phyloP scores from a whole-genome alignment of 2,888 invertebrate species.

The Azorinus chamasolen region DNA sequence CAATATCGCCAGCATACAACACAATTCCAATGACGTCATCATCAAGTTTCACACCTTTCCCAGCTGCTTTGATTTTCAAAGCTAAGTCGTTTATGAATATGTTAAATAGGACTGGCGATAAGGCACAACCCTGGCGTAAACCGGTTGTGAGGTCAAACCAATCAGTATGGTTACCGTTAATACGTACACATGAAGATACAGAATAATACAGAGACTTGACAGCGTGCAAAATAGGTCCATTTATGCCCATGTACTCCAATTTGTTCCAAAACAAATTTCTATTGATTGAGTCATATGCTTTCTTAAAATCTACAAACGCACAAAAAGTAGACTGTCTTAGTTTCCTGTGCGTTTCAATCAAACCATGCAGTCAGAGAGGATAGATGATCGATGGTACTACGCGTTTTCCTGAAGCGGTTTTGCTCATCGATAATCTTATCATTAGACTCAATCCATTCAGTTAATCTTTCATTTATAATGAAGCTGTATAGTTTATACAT shows the following conservation, averaged over 20 bases:
- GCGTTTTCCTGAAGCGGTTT: constrained; percentile 31
- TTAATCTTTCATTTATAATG: too few relatives aligned
- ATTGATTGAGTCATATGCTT: constrained; percentile 28
- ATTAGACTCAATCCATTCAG: too few relatives aligned
- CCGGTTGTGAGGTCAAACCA: constrained; percentile 21
- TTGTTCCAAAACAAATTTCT: constrained; percentile 17
- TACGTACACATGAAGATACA: constrained; percentile 23
- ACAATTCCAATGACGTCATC: too few relatives aligned
- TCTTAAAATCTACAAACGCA: constrained; percentile 41
- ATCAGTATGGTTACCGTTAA: constrained; percentile 27
- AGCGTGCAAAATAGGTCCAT: constrained; percentile 15
- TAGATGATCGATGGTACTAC: constrained; percentile 8
- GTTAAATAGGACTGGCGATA: constrained; percentile 28
- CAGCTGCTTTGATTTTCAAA: too few relatives aligned
- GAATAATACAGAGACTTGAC: constrained; percentile 23
- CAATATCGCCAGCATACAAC: too few relatives aligned
- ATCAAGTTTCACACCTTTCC: too few relatives aligned
- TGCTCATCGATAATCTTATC: constrained; percentile 26
- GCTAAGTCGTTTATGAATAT: constrained; percentile 26
- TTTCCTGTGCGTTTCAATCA: constrained; percentile 19
- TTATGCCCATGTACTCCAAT: constrained; percentile 12
- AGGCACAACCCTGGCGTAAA: constrained; percentile 16
- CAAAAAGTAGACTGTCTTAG: constrained; percentile 22
- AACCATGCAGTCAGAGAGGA: constrained; percentile 11
- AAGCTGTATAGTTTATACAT: too few relatives aligned